Conservation (phyloP, 2,113 vertebrate genomes). For the Willisornis vidua region DNA sequence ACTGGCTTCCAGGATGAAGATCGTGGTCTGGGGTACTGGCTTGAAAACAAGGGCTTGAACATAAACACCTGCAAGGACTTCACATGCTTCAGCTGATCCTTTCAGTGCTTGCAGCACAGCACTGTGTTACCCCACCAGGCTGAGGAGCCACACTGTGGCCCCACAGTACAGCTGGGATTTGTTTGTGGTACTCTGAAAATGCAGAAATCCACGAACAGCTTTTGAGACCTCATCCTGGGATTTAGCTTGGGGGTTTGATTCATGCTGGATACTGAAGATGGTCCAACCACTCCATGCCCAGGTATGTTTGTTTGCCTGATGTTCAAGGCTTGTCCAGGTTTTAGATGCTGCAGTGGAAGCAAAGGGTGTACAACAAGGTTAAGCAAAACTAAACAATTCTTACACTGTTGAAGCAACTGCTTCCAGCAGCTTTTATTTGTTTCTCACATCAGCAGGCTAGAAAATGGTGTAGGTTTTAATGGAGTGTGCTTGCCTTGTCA, state of each 20-base stretch:
- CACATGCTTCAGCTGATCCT: accelerated
- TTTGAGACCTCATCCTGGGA: neutral
- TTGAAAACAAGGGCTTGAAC: neutral
- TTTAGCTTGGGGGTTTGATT: neutral
- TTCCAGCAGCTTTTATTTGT: neutral
- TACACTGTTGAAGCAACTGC: neutral
- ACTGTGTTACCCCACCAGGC: no score
- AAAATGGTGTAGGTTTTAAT: neutral
- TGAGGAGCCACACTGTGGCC: neutral
- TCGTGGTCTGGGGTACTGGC: neutral
- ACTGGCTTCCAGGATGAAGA: neutral
- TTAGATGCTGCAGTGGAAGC: neutral
- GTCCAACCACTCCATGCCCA: accelerated
- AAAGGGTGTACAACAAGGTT: neutral
- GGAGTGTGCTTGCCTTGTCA: neutral
- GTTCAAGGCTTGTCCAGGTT: neutral
- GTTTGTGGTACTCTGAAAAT: neutral
- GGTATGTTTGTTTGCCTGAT: neutral
- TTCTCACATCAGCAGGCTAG: neutral
- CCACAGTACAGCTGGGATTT: neutral
- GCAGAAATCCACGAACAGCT: neutral
- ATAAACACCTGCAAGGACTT: neutral
- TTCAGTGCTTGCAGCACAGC: neutral
- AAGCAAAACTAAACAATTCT: neutral
- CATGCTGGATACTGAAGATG: neutral